Percentiles rank a stretch among this genome's conserved stretches.
phyloP scores from a whole-genome alignment of 2,888 invertebrate genomes.

The Ommatoiulus sabulosus region DNA sequence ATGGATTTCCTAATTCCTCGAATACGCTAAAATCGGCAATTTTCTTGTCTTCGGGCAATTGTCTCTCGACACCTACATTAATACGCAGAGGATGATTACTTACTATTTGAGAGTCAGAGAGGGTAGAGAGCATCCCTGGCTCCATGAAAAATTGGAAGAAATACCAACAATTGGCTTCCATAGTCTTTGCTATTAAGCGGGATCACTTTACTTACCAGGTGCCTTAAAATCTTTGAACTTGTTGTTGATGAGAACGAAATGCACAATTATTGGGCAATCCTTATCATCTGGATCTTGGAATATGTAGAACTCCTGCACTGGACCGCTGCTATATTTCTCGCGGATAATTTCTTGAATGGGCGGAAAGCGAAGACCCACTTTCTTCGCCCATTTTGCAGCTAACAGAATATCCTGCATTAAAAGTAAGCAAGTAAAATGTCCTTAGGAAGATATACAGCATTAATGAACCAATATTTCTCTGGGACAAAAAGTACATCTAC shows the following conservation, averaged over 20 bases:
- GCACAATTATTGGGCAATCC: conserved; percentile 68
- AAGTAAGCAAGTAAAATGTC: background rate
- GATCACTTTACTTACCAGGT: conserved; percentile 65
- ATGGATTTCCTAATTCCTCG: conserved; percentile 67
- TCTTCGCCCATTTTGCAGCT: conserved; percentile 69
- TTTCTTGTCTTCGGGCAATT: conserved; percentile 67
- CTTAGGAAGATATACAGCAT: too few species aligned
- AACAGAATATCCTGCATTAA: conserved; percentile 66
- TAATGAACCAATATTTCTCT: too few species aligned
- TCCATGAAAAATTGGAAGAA: too few species aligned
- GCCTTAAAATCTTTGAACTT: conserved; percentile 66
- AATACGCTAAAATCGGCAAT: conserved; percentile 69
- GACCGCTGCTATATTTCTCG: conserved; percentile 62
- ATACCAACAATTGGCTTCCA: too few species aligned
- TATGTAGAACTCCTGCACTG: conserved; percentile 68
- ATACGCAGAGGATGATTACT: too few species aligned
- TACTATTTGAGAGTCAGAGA: too few species aligned
- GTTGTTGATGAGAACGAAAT: conserved; percentile 68
- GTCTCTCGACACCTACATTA: conserved; percentile 66
- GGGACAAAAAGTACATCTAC: too few species aligned
- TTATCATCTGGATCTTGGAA: conserved; percentile 67
- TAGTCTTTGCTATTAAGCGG: too few species aligned
- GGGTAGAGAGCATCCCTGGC: too few species aligned
- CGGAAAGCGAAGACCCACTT: conserved; percentile 68
- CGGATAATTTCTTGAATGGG: conserved; percentile 65